Evolutionary conservation across 2,113 vertebrate species (phyloP).

Genomic region (Nycticebus coucang): DNA sequence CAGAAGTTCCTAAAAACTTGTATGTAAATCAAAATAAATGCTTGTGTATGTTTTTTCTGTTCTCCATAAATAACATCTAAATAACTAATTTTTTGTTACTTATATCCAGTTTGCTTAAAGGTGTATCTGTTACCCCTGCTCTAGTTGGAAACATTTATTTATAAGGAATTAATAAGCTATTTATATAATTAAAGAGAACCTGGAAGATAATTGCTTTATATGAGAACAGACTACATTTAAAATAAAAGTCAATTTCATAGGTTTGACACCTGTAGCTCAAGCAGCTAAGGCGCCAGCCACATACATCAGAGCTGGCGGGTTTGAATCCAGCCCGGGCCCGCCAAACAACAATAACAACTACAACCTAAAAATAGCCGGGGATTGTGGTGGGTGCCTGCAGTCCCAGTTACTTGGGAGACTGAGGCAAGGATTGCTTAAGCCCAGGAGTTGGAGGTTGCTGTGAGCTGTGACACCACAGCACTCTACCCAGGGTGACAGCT

Average conservation of each 20-base stretch:
- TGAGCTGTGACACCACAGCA: too few relatives aligned
- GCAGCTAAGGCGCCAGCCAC: too few relatives aligned
- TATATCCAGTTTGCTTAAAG: not conserved
- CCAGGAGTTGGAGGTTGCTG: too few relatives aligned
- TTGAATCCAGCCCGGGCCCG: too few relatives aligned
- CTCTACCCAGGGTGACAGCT: too few relatives aligned
- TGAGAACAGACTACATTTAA: not conserved
- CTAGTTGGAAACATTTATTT: slow-evolving; percentile 3
- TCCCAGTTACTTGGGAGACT: too few relatives aligned
- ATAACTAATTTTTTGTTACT: not conserved
- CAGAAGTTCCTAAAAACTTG: not conserved
- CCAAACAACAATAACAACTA: too few relatives aligned
- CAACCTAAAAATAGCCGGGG: too few relatives aligned
- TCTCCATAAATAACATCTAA: not conserved
- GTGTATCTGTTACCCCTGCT: not conserved
- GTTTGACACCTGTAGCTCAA: too few relatives aligned
- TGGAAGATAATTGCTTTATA: not conserved
- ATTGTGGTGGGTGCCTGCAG: too few relatives aligned
- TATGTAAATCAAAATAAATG: not conserved
- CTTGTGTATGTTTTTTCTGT: not conserved
- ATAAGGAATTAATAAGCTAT: slow-evolving; percentile 4
- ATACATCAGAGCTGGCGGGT: too few relatives aligned
- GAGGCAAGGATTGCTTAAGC: too few relatives aligned
- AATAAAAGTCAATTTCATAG: slow-evolving; percentile 26
- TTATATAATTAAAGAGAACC: not conserved